These are phyloP conservation scores for Heterotilapia buettikoferi DNA, from an alignment of 2,113 vertebrate species.

Conservation along the genomic window DNA sequence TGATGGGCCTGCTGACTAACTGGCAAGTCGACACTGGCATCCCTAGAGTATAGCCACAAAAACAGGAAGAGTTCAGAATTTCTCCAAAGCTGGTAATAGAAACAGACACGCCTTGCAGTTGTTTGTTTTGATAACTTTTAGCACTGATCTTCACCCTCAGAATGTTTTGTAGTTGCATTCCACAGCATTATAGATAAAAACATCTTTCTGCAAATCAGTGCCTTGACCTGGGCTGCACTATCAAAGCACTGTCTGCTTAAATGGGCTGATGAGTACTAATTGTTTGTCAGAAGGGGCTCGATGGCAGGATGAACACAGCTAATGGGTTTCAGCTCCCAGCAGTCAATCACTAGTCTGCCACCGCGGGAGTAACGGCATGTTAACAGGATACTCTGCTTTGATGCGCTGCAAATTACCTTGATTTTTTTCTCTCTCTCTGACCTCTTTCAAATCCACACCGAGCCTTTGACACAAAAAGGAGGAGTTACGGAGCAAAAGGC, in stretches of 20 bases:
- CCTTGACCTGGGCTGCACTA: background rate
- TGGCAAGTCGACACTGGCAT: background rate
- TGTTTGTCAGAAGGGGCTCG: slow-evolving; percentile 14
- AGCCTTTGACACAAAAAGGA: slow-evolving; percentile 6
- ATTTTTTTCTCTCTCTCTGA: background rate
- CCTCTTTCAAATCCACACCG: slow-evolving; percentile 21
- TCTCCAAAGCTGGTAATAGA: rapidly evolving
- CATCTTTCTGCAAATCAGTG: background rate
- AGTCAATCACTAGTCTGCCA: slow-evolving; percentile 15
- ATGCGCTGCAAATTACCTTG: slow-evolving; percentile 13
- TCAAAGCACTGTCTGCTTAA: background rate
- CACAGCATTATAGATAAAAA: background rate
- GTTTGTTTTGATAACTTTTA: background rate
- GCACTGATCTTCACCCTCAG: background rate
- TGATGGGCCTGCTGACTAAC: background rate
- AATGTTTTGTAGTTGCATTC: background rate
- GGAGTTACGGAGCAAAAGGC: background rate
- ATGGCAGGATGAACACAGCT: slow-evolving; percentile 3
- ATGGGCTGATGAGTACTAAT: slow-evolving; percentile 27
- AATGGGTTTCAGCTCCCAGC: slow-evolving; percentile 20
- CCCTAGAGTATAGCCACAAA: background rate
- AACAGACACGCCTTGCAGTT: background rate
- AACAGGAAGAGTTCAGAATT: background rate
- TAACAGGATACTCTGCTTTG: slow-evolving; percentile 1
- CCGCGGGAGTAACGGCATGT: background rate